A percentile compares a stretch with the other conserved stretches of the same genome.
Conservation (phyloP, 2,113 vertebrate species). For the Clinocottus analis region DNA sequence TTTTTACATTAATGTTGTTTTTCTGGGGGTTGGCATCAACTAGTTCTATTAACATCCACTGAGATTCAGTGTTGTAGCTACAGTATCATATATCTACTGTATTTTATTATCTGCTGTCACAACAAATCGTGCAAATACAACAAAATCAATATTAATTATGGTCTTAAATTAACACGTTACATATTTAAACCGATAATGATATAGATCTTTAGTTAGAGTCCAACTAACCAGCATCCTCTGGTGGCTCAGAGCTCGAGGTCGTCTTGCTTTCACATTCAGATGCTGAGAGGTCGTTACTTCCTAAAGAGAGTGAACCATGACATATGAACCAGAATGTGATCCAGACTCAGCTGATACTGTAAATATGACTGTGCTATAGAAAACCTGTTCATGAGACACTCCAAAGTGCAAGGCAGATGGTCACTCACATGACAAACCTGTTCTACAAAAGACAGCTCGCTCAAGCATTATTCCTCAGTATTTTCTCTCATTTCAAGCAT, state of each 20-base stretch:
- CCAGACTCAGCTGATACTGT: neutral
- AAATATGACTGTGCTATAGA: neutral
- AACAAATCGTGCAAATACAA: neutral
- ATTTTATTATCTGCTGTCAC: neutral
- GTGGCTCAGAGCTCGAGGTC: neutral
- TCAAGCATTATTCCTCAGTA: slow-evolving; percentile 44
- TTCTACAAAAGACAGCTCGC: slow-evolving; percentile 23
- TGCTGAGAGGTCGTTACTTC: slow-evolving; percentile 31
- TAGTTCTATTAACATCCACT: neutral
- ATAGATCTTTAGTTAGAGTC: neutral
- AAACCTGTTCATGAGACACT: neutral
- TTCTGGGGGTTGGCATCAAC: neutral
- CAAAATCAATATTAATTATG: neutral
- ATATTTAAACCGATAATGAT: neutral
- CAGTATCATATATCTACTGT: neutral
- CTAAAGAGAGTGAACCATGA: slow-evolving; percentile 31
- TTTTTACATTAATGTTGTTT: neutral
- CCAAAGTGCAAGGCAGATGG: neutral
- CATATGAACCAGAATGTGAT: slow-evolving; percentile 1
- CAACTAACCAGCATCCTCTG: slow-evolving; percentile 40
- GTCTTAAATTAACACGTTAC: neutral
- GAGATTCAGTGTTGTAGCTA: neutral
- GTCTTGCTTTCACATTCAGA: slow-evolving; percentile 11
- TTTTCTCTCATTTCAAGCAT: slow-evolving; percentile 12
- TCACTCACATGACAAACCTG: slow-evolving; percentile 41